Percentiles rank a stretch among this genome's conserved stretches.
Evolutionary conservation across 2,888 invertebrate genomes (phyloP).

Genomic region (Aethes cnicana): DNA sequence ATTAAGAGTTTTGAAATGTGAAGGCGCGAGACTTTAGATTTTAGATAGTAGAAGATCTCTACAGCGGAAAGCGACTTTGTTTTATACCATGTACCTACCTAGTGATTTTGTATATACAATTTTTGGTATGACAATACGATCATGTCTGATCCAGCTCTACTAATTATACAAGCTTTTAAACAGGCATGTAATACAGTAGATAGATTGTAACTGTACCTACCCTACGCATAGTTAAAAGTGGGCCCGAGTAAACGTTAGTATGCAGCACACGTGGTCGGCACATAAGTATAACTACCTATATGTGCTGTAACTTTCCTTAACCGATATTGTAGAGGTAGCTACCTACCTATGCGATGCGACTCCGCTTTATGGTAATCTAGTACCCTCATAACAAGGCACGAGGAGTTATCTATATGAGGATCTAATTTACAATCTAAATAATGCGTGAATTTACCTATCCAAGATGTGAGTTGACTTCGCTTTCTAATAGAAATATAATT

Average conservation of each 20-base stretch:
- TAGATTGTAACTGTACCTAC: neutral
- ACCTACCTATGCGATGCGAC: too few species aligned
- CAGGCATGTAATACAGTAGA: neutral
- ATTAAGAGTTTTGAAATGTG: too few species aligned
- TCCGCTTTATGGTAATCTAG: constrained; percentile 4
- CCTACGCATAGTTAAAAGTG: constrained; percentile 10
- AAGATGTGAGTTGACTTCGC: too few species aligned
- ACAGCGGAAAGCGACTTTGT: too few species aligned
- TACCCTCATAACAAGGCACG: neutral
- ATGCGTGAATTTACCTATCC: neutral
- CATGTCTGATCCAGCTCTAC: neutral
- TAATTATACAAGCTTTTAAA: neutral
- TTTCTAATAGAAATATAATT: too few species aligned
- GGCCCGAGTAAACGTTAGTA: constrained; percentile 26
- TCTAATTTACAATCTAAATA: neutral
- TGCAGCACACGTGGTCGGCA: constrained; percentile 24
- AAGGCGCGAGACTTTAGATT: too few species aligned
- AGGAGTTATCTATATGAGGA: neutral
- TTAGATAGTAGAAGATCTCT: too few species aligned
- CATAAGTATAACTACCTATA: constrained; percentile 12
- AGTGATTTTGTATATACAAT: too few species aligned
- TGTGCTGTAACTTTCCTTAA: constrained; percentile 22
- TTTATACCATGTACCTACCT: too few species aligned
- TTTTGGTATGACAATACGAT: neutral
- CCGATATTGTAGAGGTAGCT: constrained; percentile 20